Base-by-base conservation (phyloP, 2,797 vertebrate species). In the Vespertilio murinus region DNA sequence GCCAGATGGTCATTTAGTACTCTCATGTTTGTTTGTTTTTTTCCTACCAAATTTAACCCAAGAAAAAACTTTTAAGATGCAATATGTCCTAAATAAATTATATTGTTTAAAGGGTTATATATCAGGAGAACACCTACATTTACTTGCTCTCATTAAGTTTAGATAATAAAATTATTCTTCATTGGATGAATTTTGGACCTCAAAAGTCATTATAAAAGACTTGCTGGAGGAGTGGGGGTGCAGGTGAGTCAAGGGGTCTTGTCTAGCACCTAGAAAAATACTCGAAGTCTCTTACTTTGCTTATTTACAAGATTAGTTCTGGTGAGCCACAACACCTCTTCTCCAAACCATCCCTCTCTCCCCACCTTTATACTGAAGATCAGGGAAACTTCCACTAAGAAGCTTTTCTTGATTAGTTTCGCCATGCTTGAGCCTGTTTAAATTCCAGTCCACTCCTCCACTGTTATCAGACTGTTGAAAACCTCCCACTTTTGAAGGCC, bases 221-320 rank as follows among this genome's bases (percentile, higher is more conserved):
- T 80, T 61, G 25, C 45, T 4, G 1, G 22, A 18, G 23, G 16
- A 8, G 17, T 56, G 8, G 54, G 20, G 3, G 22, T 80, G 8
- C 42, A 18, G 25, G n/a, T 67, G 54, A 93, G 80, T 45, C 30
- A 64, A 83, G 65, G 47, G n/a, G 67, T 82, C 64, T 93, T 85
- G 28, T 84, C 77, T 7, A 35, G 88, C 42, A 71, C 67, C 84
- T 90, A 22, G 6, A 65, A 88, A 95, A 80, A 94, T 33, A 94
- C 17, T 65, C 33, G 5, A 52, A n/a, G 78, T 75, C 74, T 93
- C 90, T 82, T 75, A 86, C 79, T 93, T 93, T 64, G 78, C 92
- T 94, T 88, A 78, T 81, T 97, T 96, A 95, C 20, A 69, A 92
- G 96, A 96, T 96, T 97, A 96, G 96, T 96, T 97, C 93, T 94